Evolutionary conservation across 2,888 invertebrate species (phyloP).

Genomic region (Drosophila leonis): DNA sequence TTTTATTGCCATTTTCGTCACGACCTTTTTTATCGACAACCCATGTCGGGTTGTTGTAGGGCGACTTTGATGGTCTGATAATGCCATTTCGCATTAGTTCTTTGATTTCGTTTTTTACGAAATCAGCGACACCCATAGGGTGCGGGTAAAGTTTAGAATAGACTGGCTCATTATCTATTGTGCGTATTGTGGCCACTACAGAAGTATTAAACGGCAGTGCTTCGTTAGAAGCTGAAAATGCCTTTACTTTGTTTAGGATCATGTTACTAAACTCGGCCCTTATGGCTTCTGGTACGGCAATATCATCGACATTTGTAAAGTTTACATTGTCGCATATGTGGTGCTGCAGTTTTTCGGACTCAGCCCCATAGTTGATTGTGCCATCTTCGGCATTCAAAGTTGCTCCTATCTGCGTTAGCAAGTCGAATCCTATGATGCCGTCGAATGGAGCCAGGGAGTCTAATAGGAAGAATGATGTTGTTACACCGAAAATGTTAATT

Average conservation of each 20-base stretch:
- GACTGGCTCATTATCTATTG: background rate
- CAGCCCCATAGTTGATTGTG: background rate
- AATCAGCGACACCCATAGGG: background rate
- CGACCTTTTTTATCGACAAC: background rate
- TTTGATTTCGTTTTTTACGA: constrained; percentile 2
- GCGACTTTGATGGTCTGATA: background rate
- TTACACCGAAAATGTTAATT: too few relatives aligned
- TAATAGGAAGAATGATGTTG: too few relatives aligned
- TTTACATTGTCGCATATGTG: background rate
- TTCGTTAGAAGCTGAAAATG: background rate
- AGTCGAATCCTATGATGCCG: too few relatives aligned
- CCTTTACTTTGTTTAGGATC: background rate
- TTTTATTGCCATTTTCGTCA: background rate
- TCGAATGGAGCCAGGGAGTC: too few relatives aligned
- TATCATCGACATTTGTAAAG: too few relatives aligned
- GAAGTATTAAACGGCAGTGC: background rate
- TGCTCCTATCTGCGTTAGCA: too few relatives aligned
- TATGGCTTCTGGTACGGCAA: background rate
- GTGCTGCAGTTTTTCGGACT: background rate
- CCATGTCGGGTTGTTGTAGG: background rate
- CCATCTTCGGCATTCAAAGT: background rate
- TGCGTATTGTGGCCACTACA: background rate
- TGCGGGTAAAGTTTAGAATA: constrained; percentile 1
- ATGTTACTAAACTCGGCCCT: background rate
- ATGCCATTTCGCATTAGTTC: background rate